Evolutionary conservation across 2,113 vertebrate species (phyloP), one percentile per base, ranked within the genome.

Genomic region (Anoura caudifer): DNA sequence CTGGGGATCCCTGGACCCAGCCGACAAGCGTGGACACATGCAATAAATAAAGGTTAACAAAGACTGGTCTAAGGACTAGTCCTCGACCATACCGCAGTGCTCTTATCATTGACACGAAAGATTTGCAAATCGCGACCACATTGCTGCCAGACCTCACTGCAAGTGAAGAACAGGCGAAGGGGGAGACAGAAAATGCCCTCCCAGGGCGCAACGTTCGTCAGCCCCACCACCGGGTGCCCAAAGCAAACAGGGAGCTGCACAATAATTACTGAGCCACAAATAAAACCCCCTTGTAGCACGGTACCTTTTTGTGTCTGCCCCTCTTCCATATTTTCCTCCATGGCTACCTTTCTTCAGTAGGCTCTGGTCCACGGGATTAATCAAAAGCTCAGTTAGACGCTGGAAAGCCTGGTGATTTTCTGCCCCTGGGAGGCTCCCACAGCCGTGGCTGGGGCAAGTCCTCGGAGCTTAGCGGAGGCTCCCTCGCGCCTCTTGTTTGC

Each of bases 281-380:
- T 65, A 96, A 98, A 97, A 98, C 97, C 86, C 91, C 91, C 87
- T 96, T 94, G 95, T 59, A 96, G 95, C 96, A 98, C 98, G 98
- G 98, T 99, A 99, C 99, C 99, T 99, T 99, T 99, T 98, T 99
- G 99, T 98, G 99, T 99, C 98, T 99, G 99, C 97, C 99, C 99
- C 97, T 99, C 99, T 98, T 99, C 99, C 99, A 99, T 99, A 98
- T 99, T 99, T 98, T 99, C 99, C 99, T 99, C 99, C 99, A 99
- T 99, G 98, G 98, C 98, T 98, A 98, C 98, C 98, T 97, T 98
- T 97, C 98, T 98, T 98, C 98, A 96, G 98, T 97, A 97, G 97
- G 90, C 98, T 98, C 97, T 96, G 98, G 97, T 98, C 98, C 98
- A 96, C 98, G 96, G 98, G 98, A 98, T 98, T 98, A 98, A 98